A percentile compares a stretch with the other conserved stretches of the same genome.
Evolutionary conservation across 2,113 vertebrate species (phyloP).

Genomic region (Phocoena phocoena): DNA sequence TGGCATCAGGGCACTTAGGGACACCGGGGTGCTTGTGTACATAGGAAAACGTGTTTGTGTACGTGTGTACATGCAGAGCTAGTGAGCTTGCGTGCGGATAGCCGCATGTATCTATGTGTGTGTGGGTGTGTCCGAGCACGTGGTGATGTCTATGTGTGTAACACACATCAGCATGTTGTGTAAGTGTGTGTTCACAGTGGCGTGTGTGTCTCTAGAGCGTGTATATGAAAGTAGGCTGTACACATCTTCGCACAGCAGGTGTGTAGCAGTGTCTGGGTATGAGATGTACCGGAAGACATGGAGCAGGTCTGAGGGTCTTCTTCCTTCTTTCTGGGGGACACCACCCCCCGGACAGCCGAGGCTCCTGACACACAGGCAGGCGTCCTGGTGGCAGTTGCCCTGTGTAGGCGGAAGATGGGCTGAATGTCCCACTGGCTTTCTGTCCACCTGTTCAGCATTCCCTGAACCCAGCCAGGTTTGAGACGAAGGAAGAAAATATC

Average conservation of each 20-base stretch:
- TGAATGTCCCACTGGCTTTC: accelerated
- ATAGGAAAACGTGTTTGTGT: background rate
- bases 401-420: accelerated
- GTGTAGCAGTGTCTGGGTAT: too few relatives aligned
- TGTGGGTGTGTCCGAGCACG: background rate
- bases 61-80: background rate
- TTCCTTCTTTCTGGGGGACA: background rate
- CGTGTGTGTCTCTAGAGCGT: background rate
- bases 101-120: background rate
- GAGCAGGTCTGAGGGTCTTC: background rate
- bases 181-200: background rate
- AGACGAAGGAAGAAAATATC: background rate
- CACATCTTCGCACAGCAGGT: accelerated
- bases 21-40: background rate
- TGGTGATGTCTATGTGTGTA: background rate
- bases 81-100: background rate
- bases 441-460: accelerated
- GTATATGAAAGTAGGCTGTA: too few relatives aligned
- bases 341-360: accelerated
- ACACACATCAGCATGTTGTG: accelerated
- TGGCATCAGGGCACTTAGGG: background rate
- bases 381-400: accelerated
- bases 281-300: accelerated
- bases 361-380: background rate
- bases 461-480: background rate